phyloP scores from a whole-genome alignment of 2,888 invertebrate species.

The Subacronicta megacephala region DNA sequence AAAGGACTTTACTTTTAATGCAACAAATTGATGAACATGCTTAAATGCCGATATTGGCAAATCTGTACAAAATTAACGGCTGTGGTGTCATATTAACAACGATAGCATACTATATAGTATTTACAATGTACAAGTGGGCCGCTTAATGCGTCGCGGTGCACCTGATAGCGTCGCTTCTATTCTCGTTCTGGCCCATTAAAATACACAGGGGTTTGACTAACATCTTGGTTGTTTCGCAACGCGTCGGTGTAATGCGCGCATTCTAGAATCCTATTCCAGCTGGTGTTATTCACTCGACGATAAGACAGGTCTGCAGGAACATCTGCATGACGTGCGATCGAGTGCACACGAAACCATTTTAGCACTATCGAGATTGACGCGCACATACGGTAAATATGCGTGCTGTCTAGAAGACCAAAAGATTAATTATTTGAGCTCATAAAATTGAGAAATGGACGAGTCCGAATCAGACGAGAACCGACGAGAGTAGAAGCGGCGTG shows the following conservation, averaged over 20 bases:
- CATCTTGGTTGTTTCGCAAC: constrained; percentile 14
- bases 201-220: constrained; percentile 14
- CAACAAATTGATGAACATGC: constrained; percentile 68
- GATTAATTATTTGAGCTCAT: not conserved
- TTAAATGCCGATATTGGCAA: constrained; percentile 61
- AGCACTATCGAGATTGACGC: not conserved
- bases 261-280: constrained; percentile 22
- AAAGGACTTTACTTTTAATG: constrained; percentile 47
- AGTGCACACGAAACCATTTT: constrained; percentile 6
- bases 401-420: not conserved
- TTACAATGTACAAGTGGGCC: constrained; percentile 71
- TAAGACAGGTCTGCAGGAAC: constrained; percentile 22
- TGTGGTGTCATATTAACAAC: constrained; percentile 66
- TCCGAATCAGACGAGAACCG: constrained; percentile 12
- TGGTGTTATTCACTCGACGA: constrained; percentile 17
- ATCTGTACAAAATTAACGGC: constrained; percentile 70
- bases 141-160: constrained; percentile 34
- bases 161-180: constrained; percentile 42
- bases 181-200: constrained; percentile 31
- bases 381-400: not conserved
- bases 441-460: constrained; percentile 4
- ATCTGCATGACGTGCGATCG: constrained; percentile 4
- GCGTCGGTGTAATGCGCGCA: constrained; percentile 2
- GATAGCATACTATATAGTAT: constrained; percentile 67
- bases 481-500: constrained; percentile 6